Conservation (phyloP, 2,888 invertebrate species). For the Galerucella calmariensis region DNA sequence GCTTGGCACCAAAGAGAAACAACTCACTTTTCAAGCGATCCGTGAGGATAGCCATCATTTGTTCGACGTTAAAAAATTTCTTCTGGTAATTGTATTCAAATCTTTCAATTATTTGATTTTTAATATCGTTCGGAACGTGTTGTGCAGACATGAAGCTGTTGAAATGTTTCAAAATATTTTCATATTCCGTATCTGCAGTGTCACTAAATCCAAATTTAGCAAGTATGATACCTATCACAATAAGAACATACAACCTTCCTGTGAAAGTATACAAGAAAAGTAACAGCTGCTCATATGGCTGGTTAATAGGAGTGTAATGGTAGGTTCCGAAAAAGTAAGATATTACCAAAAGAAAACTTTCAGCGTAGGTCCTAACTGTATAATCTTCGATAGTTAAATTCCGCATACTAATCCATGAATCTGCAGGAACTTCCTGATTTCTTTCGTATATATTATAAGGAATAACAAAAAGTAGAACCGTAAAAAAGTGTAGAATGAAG, state of each 20-base stretch:
- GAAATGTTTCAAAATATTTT: conserved; percentile 65
- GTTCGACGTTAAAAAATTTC: conserved; percentile 67
- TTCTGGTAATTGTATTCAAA: conserved; percentile 68
- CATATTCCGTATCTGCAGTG: conserved; percentile 62
- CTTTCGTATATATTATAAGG: background rate
- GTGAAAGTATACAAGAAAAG: conserved; percentile 47
- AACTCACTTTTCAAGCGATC: conserved; percentile 64
- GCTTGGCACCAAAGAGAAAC: conserved; percentile 64
- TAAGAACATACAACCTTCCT: conserved; percentile 53
- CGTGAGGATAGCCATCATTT: conserved; percentile 49
- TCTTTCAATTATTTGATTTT: conserved; percentile 65
- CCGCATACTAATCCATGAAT: conserved; percentile 13
- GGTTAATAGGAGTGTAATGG: background rate
- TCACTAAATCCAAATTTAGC: conserved; percentile 52
- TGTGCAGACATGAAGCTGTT: conserved; percentile 68
- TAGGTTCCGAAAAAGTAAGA: conserved; percentile 28
- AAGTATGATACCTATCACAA: conserved; percentile 51
- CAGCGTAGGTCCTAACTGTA: conserved; percentile 2
- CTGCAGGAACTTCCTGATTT: background rate
- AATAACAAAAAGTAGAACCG: conserved; percentile 2
- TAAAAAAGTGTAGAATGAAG: conserved; percentile 18
- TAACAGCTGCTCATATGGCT: conserved; percentile 46
- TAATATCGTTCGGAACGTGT: conserved; percentile 65
- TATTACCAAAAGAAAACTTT: conserved; percentile 18
- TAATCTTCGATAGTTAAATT: conserved; percentile 6